Conservation (phyloP, 2,888 invertebrate species). For the Trichogramma dendrolimi region DNA sequence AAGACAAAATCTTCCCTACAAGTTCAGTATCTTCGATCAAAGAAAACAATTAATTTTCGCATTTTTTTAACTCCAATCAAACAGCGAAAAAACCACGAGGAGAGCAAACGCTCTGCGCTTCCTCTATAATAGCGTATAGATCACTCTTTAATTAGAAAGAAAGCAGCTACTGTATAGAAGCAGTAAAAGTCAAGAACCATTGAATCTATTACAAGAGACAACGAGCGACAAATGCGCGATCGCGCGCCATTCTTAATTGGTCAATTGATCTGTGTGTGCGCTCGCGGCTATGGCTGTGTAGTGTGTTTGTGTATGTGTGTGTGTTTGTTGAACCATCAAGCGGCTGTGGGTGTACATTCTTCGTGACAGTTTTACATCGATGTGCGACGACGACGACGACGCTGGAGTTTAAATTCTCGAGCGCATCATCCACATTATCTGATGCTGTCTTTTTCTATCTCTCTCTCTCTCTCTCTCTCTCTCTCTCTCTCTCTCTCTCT, state of each 20-base stretch:
- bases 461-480: slow-evolving; percentile 2
- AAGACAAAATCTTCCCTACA: no score
- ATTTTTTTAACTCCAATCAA: no score
- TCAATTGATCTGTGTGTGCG: slow-evolving; percentile 24
- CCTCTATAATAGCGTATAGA: no score
- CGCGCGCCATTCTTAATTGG: slow-evolving; percentile 26
- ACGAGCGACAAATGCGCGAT: slow-evolving; percentile 25
- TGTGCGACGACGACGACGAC: slow-evolving; percentile 9
- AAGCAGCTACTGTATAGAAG: no score
- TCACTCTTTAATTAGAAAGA: no score
- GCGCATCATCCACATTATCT: slow-evolving; percentile 11
- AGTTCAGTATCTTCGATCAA: no score
- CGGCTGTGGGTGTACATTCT: no score
- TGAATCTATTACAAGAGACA: neutral
- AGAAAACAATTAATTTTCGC: no score
- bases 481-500: slow-evolving; percentile 16
- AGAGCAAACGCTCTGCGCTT: no score
- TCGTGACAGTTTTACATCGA: slow-evolving; percentile 26
- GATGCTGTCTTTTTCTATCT: slow-evolving; percentile 10
- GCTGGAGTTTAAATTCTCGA: slow-evolving; percentile 5
- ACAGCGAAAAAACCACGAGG: no score
- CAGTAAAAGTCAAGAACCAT: no score
- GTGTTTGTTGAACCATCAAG: neutral
- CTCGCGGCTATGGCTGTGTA: neutral
- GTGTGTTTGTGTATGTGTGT: no score